phyloP scores from a whole-genome alignment of 2,797 vertebrate genomes.

The Smutsia temminckii region DNA sequence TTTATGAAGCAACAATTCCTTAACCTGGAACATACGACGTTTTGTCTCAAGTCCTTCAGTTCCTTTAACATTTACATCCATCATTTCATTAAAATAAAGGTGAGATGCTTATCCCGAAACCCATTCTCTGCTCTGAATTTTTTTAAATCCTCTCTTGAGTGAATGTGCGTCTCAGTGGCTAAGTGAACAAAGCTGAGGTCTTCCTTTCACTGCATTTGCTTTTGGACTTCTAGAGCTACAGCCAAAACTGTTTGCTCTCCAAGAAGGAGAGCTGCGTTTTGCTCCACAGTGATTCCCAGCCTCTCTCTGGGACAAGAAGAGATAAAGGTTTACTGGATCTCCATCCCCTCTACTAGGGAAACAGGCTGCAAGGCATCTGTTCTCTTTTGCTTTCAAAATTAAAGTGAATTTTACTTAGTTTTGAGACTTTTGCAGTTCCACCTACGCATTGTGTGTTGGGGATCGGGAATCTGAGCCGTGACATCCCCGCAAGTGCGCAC shows the following conservation, averaged over 20 bases:
- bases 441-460: background rate
- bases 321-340: background rate
- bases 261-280: background rate
- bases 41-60: background rate
- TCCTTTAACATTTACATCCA: background rate
- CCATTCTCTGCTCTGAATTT: background rate
- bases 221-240: background rate
- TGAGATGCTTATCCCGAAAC: background rate
- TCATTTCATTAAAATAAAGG: background rate
- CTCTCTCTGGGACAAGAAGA: background rate
- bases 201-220: background rate
- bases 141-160: background rate
- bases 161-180: background rate
- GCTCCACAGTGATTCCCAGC: background rate
- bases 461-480: background rate
- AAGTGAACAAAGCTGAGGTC: background rate
- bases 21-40: background rate
- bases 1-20: constrained; percentile 9
- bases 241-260: background rate
- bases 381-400: constrained; percentile 49
- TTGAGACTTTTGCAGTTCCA: background rate
- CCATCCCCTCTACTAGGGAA: background rate
- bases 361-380: background rate
- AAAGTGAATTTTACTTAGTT: constrained; percentile 34
- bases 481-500: background rate